Base-by-base conservation (phyloP, 2,888 invertebrate genomes). In the Drosophila bunnanda region DNA sequence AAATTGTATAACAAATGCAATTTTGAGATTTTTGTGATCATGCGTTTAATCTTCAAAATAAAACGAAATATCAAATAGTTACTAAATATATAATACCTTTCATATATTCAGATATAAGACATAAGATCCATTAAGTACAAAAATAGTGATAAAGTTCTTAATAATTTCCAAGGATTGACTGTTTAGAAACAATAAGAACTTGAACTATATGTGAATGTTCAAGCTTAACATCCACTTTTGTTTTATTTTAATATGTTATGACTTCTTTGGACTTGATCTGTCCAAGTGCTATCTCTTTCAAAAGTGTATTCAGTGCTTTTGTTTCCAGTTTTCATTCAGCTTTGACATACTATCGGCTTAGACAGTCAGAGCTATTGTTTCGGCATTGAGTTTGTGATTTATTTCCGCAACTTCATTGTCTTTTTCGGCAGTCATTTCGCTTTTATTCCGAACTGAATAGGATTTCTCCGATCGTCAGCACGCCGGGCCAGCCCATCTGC, bases 341-440 rank as follows among this genome's bases (percentile, higher is more conserved):
- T 64, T 48, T 64, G 64, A 64, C 65, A 64, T 32, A 64, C 65
- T 38, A 66, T 66, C 68, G 38, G 22, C 55, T 46, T 13, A 9
- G 46, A 54, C 25, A 69, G 66, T 30, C 66, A 34, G 55, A 55
- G 55, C 39, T 55, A 56, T 56, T 67, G 57, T 70, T 56, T 55
- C 66, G 66, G 39, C 66, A 67, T 67, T 67, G 66, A 66, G 66
- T 34, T 67, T 25, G 70, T 67, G 66, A 67, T 67, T 69, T 67
- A 67, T 67, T 67, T 67, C 66, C 70, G 66, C 57, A 56, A 46
- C 9, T 56, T 57, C 48, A 28, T 71, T 41, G 39, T 48, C 32
- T 43, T 32, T 58, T 70, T 58, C 32, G 39, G 55, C 46, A 36
- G 30, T 39, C 44, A 48, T 48, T 58, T 68, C 22, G 68, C 30